Evolutionary conservation across 64 coral and sea anemone genomes (phyloP), one percentile per base, ranked within the genome.

Genomic region (Pocillopora verrucosa): DNA sequence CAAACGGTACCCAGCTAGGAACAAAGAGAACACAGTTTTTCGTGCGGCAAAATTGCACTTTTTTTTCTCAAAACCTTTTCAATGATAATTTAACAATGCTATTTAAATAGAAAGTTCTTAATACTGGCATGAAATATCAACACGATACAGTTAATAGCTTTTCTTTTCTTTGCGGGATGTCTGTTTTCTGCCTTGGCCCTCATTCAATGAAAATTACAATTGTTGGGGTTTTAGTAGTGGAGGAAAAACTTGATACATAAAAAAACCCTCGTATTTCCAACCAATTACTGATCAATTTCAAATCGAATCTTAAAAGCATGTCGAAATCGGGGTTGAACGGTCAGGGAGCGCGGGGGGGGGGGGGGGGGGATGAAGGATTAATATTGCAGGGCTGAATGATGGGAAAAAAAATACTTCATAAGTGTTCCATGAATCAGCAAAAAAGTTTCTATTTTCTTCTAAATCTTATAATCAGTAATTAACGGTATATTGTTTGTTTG

Each of bases 101-200:
- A 68, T 9, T 20, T 16, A 83, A 65, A 67, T n/a, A 83, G 61
- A 38, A 65, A 68, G 26, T 67, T 36, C 30, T 16, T 38, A 83
- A 41, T 51, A 83, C 80, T 17, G 59, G 3, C 35, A 34, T 83
- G 19, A 41, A 83, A 83, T 83, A 83, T 65, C 80, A 56, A 24
- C 3, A 11, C 17, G 61, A 67, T 83, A 83, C 65, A 35, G 34
- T 34, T 83, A 11, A 22, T 68, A 41, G 11, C 63, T 30, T 26
- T 82, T 13, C 11, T 62, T 19, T 67, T 45, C 36, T 83, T 30
- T 38, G 34, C 19, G 80, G 41, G 9, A 58, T 70, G 22, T 70
- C 67, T 22, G 61, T 70, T 70, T 70, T 20, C 20, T 51, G 41
- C 41, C 3, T 51, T 3, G 67, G 20, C 67, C 25, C 67, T n/a